A percentile compares a stretch with the other conserved stretches of the same genome.
Conservation (phyloP, 2,797 vertebrate species). For the Takifugu rubripes region DNA sequence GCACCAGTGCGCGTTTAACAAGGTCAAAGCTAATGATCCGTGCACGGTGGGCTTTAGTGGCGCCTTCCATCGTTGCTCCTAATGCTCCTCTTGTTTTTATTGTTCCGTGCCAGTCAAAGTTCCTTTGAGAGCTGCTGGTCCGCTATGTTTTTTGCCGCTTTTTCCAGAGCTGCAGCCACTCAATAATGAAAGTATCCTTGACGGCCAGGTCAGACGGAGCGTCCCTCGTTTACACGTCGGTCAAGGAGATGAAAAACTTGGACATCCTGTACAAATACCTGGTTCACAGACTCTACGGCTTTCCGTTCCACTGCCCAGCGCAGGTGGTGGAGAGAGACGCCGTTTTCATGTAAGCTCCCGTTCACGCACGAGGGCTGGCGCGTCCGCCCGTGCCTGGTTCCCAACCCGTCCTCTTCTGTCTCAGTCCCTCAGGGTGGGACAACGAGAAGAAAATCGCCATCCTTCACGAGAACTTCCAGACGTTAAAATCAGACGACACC, state of each 20-base stretch:
- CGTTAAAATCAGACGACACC: conserved; percentile 89
- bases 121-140: conserved; percentile 9
- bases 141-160: too few relatives aligned
- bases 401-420: conserved; percentile 24
- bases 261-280: conserved; percentile 98
- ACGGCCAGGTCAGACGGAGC: conserved; percentile 83
- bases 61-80: neutral
- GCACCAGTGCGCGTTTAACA: too few relatives aligned
- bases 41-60: too few relatives aligned
- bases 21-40: too few relatives aligned
- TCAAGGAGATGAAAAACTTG: conserved; percentile 99
- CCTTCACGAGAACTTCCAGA: conserved; percentile 96
- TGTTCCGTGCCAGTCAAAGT: neutral
- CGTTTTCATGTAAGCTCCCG: conserved; percentile 91
- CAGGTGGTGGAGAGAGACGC: conserved; percentile 97
- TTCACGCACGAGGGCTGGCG: too few relatives aligned
- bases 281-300: conserved; percentile 95
- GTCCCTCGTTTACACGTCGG: conserved; percentile 95
- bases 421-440: conserved; percentile 97
- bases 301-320: conserved; percentile 90
- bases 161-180: neutral
- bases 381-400: neutral
- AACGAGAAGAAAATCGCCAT: conserved; percentile 99
- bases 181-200: too few relatives aligned
- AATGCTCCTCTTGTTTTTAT: neutral